These are phyloP conservation scores for Leptodirus hochenwartii DNA, from an alignment of 2,888 invertebrate species.

Conservation along the genomic window DNA sequence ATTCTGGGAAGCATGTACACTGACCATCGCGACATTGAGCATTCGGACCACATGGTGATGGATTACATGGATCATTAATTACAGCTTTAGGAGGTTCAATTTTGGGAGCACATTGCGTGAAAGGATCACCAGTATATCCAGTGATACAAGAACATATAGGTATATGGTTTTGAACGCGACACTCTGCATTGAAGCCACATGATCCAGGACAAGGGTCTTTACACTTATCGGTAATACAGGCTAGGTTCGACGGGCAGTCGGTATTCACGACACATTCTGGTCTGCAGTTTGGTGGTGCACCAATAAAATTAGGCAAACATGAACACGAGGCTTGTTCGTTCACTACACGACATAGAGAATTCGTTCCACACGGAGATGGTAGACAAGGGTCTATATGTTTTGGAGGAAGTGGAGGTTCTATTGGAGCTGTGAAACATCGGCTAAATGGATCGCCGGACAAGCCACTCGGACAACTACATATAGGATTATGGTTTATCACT, in stretches of 20 bases:
- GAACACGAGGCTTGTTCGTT: slow-evolving; percentile 43
- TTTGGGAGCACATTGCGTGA: slow-evolving; percentile 21
- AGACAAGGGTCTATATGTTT: slow-evolving; percentile 34
- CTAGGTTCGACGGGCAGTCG: slow-evolving; percentile 44
- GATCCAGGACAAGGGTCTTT: slow-evolving; percentile 52
- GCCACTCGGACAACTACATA: slow-evolving; percentile 49
- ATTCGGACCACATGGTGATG: slow-evolving; percentile 63
- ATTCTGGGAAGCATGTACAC: slow-evolving; percentile 52
- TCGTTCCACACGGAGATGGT: slow-evolving; percentile 42
- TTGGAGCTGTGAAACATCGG: slow-evolving; percentile 35
- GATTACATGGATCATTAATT: slow-evolving; percentile 44
- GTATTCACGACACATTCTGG: slow-evolving; percentile 55
- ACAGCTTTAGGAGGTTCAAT: slow-evolving; percentile 17
- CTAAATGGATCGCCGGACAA: slow-evolving; percentile 58
- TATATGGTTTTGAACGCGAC: slow-evolving; percentile 49
- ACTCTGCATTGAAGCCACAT: slow-evolving; percentile 52
- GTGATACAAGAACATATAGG: slow-evolving; percentile 43
- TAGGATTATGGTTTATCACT: slow-evolving; percentile 58
- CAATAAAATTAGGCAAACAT: slow-evolving; percentile 46
- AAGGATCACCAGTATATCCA: slow-evolving; percentile 48
- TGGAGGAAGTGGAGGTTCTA: slow-evolving; percentile 19
- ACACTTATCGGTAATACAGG: slow-evolving; percentile 55
- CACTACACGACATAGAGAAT: slow-evolving; percentile 41
- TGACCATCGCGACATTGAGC: slow-evolving; percentile 51
- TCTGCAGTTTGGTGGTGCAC: slow-evolving; percentile 58